Evolutionary conservation across 2,113 vertebrate species (phyloP).

Genomic region (Oxyura jamaicensis): DNA sequence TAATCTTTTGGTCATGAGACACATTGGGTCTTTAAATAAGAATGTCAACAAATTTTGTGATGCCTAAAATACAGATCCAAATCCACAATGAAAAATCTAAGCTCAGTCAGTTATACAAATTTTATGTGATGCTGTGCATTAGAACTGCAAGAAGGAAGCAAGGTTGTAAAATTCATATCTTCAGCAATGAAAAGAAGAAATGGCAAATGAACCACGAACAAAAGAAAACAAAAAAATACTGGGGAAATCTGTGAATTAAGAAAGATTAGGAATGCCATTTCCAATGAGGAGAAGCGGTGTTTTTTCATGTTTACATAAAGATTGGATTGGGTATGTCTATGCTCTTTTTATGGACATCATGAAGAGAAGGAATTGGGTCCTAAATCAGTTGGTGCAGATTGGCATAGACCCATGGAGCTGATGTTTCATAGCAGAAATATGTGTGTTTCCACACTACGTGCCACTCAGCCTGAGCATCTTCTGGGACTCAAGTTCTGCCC

Average conservation of each 20-base stretch:
- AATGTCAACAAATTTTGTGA: not conserved
- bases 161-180: not conserved
- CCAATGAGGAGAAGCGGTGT: not conserved
- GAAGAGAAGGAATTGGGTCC: fast-evolving
- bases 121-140: not conserved
- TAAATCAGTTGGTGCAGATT: fast-evolving
- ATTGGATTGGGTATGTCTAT: not conserved
- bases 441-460: not conserved
- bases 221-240: not conserved
- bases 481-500: not conserved
- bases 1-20: not conserved
- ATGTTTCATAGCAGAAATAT: not conserved
- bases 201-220: not conserved
- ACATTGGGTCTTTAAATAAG: not conserved
- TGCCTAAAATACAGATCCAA: not conserved
- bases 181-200: not conserved
- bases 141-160: not conserved
- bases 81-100: not conserved
- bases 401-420: fast-evolving
- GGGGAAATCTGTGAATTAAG: not conserved
- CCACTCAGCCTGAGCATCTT: fast-evolving
- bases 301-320: not conserved
- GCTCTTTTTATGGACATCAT: not conserved
- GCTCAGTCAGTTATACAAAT: not conserved
- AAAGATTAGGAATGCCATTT: not conserved